phyloP scores from a whole-genome alignment of 1,140 invertebrate genomes.

The Mactra quadrangularis region DNA sequence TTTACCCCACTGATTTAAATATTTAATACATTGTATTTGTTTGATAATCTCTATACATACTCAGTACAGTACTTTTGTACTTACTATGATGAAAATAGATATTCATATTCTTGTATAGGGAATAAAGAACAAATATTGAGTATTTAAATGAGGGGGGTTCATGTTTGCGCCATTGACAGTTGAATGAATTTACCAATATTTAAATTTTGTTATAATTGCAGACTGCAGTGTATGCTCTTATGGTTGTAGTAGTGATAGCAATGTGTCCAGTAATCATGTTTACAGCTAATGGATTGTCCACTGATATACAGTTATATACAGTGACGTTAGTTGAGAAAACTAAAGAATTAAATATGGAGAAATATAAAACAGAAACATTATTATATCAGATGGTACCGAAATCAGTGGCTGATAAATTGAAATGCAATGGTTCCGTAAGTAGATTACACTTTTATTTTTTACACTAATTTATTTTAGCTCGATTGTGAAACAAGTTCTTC shows the following conservation, averaged over 20 bases:
- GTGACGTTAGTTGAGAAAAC: constrained; percentile 80
- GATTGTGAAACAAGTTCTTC: no score
- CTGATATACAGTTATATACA: constrained; percentile 81
- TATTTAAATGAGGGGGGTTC: no score
- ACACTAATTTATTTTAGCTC: no score
- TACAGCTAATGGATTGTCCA: constrained; percentile 72
- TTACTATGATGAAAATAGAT: no score
- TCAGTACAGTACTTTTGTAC: no score
- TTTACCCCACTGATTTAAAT: no score
- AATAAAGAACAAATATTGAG: no score
- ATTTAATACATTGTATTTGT: no score
- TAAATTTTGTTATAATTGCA: not conserved
- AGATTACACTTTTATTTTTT: not conserved
- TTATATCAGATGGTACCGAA: constrained; percentile 86
- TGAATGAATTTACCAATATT: no score
- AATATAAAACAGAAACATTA: constrained; percentile 80
- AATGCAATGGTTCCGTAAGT: constrained; percentile 78
- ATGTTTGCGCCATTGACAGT: no score
- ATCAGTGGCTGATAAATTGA: constrained; percentile 83
- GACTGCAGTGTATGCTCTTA: constrained; percentile 44
- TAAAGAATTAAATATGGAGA: constrained; percentile 79
- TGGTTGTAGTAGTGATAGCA: constrained; percentile 73
- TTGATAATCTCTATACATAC: no score
- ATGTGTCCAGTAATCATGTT: constrained; percentile 78
- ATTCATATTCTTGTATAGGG: no score